phyloP scores from a whole-genome alignment of 2,888 invertebrate genomes.

The Phyto melanocephala region DNA sequence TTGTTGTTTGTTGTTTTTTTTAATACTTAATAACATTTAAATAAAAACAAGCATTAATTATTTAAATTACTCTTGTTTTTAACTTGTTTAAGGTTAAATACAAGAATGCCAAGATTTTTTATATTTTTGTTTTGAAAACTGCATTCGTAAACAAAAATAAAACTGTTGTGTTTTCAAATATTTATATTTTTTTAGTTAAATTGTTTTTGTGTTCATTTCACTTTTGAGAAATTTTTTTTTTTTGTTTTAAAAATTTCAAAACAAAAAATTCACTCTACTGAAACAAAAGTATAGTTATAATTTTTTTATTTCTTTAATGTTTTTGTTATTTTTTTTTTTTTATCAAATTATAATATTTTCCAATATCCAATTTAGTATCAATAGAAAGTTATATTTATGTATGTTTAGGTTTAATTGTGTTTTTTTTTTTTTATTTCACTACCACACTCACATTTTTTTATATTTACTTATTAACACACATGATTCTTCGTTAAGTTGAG shows the following conservation, averaged over 20 bases:
- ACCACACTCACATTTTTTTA: not conserved
- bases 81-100: slow-evolving; percentile 1
- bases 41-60: not conserved
- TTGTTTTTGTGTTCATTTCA: no score
- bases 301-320: no score
- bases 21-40: slow-evolving; percentile 21
- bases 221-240: no score
- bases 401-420: no score
- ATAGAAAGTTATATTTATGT: slow-evolving; percentile 31
- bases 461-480: not conserved
- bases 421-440: slow-evolving; percentile 3
- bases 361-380: not conserved
- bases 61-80: not conserved
- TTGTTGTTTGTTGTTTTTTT: not conserved
- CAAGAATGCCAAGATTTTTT: not conserved
- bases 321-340: not conserved
- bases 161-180: not conserved
- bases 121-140: slow-evolving; percentile 41
- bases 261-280: no score
- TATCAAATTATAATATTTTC: not conserved
- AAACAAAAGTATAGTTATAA: no score
- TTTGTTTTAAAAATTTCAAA: not conserved
- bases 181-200: no score
- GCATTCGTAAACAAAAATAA: slow-evolving; percentile 43
- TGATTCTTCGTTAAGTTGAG: not conserved